phyloP scores from a whole-genome alignment of 2,888 invertebrate species.

The Meiosimyza platycephala region DNA sequence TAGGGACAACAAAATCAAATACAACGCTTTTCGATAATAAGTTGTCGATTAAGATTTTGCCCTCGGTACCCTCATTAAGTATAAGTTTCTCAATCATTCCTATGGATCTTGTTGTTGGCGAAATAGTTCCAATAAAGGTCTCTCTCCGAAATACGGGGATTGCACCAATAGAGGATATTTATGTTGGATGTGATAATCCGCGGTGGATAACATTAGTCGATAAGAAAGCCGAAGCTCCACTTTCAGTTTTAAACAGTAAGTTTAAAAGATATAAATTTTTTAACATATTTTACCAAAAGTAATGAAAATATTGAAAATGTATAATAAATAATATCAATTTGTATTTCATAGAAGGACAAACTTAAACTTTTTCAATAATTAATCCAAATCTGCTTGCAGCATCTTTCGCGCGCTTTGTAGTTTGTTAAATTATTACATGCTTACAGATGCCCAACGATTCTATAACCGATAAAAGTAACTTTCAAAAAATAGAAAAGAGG shows the following conservation, averaged over 20 bases:
- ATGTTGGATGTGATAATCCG: slow-evolving; percentile 69
- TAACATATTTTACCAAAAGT: not conserved
- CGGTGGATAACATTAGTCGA: slow-evolving; percentile 63
- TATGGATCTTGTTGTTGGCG: slow-evolving; percentile 76
- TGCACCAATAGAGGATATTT: slow-evolving; percentile 72
- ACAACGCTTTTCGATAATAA: slow-evolving; percentile 71
- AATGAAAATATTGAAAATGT: not conserved
- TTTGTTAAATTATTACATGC: too few relatives aligned
- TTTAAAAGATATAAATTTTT: not conserved
- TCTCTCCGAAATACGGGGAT: slow-evolving; percentile 75
- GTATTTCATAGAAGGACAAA: not conserved
- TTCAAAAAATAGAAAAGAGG: too few relatives aligned
- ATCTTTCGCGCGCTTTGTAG: too few relatives aligned
- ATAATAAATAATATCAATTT: not conserved
- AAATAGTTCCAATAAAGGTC: slow-evolving; percentile 75
- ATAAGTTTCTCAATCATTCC: slow-evolving; percentile 75
- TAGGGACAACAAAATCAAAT: slow-evolving; percentile 50
- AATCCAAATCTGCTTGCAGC: too few relatives aligned
- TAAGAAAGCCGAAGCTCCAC: slow-evolving; percentile 59
- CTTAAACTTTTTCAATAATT: too few relatives aligned
- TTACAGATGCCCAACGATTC: too few relatives aligned
- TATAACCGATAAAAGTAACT: too few relatives aligned
- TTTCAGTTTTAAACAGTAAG: slow-evolving; percentile 64
- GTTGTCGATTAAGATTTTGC: slow-evolving; percentile 80
- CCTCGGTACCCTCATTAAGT: slow-evolving; percentile 85